Evolutionary conservation across 1,140 invertebrate genomes (phyloP), one percentile per base, ranked within the genome.

Genomic region (Pseudoatta argentina): DNA sequence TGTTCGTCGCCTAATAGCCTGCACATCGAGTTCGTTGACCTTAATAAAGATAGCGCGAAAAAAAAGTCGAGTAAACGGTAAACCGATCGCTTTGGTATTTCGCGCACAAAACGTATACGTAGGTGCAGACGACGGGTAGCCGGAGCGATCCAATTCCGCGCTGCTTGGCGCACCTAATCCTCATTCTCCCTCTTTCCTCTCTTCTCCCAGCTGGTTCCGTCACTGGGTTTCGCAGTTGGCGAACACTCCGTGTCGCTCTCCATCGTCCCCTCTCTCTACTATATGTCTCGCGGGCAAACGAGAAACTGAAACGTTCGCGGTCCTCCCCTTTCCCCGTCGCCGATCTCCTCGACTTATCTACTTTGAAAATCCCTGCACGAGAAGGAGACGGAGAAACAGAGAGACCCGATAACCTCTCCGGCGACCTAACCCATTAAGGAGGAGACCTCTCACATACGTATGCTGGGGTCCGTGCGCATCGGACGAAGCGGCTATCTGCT

Each of bases 381-480:
- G 57, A 73, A 63, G 67, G 67, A 87, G 67, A 83, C 27, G 79
- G 53, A 86, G 85, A 86, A 67, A 79, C 44, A 59, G 75, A 86
- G 87, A 91, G 87, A 69, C 71, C 72, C 91, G 94, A 95, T 95
- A 95, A 95, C 94, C 94, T 91, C 91, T 78, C 75, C 85, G 87
- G n/a, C 89, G 94, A 94, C 93, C 92, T 94, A 92, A 93, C 92
- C 94, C 92, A 94, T 94, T 94, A 93, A 94, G 91, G 77, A 93
- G 92, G 63, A 94, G 92, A 89, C 89, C 89, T 92, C 90, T 51
- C 59, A 69, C 73, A 82, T 89, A 88, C 48, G 53, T 71, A 69
- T 59, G 30, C 44, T 61, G 86, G 63, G 82, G 76, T 85, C 78
- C 76, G 85, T 86, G 87, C 75, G 82, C 87, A 71, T 73, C 79